phyloP scores from a whole-genome alignment of 1,140 invertebrate species.

The Drosophila saltans region DNA sequence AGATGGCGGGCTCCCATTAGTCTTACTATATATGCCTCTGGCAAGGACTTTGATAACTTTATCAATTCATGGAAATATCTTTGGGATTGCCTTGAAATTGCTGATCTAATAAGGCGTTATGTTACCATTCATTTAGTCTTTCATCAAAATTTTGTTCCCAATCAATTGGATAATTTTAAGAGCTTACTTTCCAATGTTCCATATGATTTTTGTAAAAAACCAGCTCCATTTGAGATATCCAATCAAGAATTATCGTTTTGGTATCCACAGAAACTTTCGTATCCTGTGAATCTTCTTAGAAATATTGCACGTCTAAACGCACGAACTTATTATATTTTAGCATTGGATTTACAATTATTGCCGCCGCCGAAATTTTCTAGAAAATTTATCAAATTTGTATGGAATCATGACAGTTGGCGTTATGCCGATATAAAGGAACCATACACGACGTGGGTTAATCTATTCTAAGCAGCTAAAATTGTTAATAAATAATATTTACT shows the following conservation, averaged over 20 bases:
- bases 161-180: slow-evolving; percentile 85
- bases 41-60: slow-evolving; percentile 86
- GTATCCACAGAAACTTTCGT: slow-evolving; percentile 14
- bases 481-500: background rate
- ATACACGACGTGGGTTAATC: slow-evolving; percentile 18
- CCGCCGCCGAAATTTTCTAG: slow-evolving; percentile 25
- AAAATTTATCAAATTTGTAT: slow-evolving; percentile 26
- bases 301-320: slow-evolving; percentile 40
- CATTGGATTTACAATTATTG: slow-evolving; percentile 37
- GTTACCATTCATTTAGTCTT: slow-evolving; percentile 94
- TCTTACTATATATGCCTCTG: slow-evolving; percentile 89
- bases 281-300: slow-evolving; percentile 41
- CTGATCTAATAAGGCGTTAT: slow-evolving; percentile 87
- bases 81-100: slow-evolving; percentile 85
- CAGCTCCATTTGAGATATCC: background rate
- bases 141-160: slow-evolving; percentile 90
- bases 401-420: slow-evolving; percentile 6
- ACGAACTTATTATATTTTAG: slow-evolving; percentile 35
- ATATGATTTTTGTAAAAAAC: background rate
- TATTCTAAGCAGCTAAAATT: background rate
- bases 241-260: slow-evolving; percentile 14
- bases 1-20: slow-evolving; percentile 88
- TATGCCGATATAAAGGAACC: slow-evolving; percentile 1
- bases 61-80: slow-evolving; percentile 87
- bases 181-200: slow-evolving; percentile 84